phyloP scores from a whole-genome alignment of 2,797 vertebrate genomes.

The Sebastes cheni region DNA sequence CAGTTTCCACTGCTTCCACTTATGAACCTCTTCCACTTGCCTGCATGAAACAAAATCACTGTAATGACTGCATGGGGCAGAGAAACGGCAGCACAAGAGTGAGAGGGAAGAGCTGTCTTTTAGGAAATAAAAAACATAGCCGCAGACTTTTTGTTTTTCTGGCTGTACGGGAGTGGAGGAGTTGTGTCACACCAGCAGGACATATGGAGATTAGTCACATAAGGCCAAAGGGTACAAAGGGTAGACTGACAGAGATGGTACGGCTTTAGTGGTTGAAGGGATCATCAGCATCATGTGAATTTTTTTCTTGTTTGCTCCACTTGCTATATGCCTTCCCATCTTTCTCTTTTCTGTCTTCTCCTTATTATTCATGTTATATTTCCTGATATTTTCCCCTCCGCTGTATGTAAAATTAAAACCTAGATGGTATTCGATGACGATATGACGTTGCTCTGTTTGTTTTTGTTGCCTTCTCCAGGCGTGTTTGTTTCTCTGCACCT shows the following conservation, averaged over 20 bases:
- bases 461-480: constrained; percentile 7
- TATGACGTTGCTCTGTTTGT: neutral
- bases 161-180: neutral
- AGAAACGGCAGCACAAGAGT: constrained; percentile 15
- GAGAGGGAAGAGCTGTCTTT: constrained; percentile 22
- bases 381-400: neutral
- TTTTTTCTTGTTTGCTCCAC: neutral
- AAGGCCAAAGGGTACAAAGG: neutral
- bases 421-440: neutral
- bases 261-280: neutral
- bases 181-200: constrained; percentile 5
- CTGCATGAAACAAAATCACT: constrained; percentile 53
- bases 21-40: constrained; percentile 41
- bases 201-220: neutral
- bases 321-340: neutral
- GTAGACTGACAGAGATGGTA: neutral
- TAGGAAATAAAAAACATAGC: neutral
- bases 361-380: neutral
- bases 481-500: constrained; percentile 25
- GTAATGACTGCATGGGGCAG: constrained; percentile 54
- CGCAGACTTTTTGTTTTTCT: neutral
- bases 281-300: neutral
- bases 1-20: constrained; percentile 59
- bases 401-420: neutral
- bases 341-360: neutral